These are phyloP conservation scores for Arge pagana DNA, from an alignment of 2,888 invertebrate genomes.

Conservation along the genomic window DNA sequence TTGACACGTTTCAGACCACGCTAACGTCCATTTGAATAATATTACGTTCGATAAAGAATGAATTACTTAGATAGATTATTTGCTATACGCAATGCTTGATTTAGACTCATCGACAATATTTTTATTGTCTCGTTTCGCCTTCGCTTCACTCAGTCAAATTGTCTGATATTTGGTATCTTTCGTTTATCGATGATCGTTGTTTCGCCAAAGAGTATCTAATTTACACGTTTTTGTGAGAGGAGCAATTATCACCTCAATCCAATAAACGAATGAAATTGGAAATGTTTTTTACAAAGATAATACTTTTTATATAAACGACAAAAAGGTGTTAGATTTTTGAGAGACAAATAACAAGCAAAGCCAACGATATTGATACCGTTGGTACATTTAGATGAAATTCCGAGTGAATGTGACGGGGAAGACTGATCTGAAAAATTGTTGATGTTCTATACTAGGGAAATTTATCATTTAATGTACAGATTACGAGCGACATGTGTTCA, in stretches of 20 bases:
- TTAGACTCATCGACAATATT: no score
- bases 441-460: constrained; percentile 14
- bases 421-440: constrained; percentile 6
- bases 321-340: constrained; percentile 6
- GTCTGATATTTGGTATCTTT: no score
- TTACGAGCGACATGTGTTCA: constrained; percentile 2
- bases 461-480: constrained; percentile 13
- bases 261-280: constrained; percentile 30
- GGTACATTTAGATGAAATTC: constrained; percentile 5
- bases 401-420: constrained; percentile 10
- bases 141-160: no score
- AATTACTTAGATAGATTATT: no score
- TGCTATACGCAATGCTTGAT: no score
- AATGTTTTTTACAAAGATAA: constrained; percentile 42
- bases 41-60: no score
- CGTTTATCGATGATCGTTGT: constrained; percentile 13
- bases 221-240: no score
- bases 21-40: no score
- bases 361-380: constrained; percentile 2
- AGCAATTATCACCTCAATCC: no score
- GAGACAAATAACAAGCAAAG: neutral
- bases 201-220: constrained; percentile 15
- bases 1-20: no score
- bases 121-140: no score
- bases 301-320: constrained; percentile 39